phyloP scores from a whole-genome alignment of 2,113 vertebrate genomes.

The Sylvicapra grimmia region DNA sequence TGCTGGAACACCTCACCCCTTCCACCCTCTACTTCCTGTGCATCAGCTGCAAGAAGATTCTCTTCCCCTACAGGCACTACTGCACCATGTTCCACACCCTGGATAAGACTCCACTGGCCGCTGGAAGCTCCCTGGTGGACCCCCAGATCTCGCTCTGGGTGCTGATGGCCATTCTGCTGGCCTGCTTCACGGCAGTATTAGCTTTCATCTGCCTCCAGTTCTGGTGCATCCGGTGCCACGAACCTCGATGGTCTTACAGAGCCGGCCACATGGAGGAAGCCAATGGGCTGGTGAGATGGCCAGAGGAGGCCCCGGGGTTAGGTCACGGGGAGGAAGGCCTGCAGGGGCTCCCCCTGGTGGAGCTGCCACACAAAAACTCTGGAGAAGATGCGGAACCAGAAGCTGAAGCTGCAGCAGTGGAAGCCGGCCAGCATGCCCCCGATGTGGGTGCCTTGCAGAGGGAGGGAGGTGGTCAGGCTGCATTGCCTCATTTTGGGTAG shows the following conservation, averaged over 20 bases:
- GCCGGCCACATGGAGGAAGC: constrained; percentile 49
- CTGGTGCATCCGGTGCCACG: constrained; percentile 73
- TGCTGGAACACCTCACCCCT: constrained; percentile 71
- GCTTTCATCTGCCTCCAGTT: constrained; percentile 79
- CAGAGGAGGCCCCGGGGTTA: background rate
- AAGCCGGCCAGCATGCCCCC: background rate
- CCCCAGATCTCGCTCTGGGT: constrained; percentile 77
- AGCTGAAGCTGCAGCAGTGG: background rate
- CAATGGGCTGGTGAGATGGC: constrained; percentile 65
- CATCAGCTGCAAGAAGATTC: constrained; percentile 76
- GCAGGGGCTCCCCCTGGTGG: constrained; percentile 76
- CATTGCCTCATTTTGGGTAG: constrained; percentile 22
- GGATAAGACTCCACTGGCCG: constrained; percentile 67
- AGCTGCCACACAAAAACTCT: constrained; percentile 65
- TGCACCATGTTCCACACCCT: constrained; percentile 81
- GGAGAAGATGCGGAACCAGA: background rate
- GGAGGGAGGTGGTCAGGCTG: constrained; percentile 39
- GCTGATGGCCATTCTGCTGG: constrained; percentile 77
- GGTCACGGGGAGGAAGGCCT: constrained; percentile 72
- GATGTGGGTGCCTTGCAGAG: constrained; percentile 40
- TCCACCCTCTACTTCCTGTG: constrained; percentile 81
- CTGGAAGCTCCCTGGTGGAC: constrained; percentile 64
- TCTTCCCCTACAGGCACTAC: constrained; percentile 75
- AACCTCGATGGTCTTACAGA: constrained; percentile 54
- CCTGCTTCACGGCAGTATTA: constrained; percentile 74